These are phyloP conservation scores for Arenaria interpres DNA, from an alignment of 2,113 vertebrate species.

Conservation along the genomic window DNA sequence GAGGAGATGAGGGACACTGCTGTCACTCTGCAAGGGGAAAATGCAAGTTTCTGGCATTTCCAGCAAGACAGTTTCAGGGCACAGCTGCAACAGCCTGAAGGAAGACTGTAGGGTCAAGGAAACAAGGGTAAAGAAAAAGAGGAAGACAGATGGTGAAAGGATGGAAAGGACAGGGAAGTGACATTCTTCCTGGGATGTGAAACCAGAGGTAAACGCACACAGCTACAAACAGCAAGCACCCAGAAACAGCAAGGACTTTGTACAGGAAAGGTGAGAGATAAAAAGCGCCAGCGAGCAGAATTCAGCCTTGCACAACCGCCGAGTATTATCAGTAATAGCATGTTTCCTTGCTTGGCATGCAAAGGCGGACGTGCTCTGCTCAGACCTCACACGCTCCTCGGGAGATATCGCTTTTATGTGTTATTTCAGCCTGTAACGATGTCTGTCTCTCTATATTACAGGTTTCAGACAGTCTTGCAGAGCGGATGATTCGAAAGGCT, in stretches of 20 bases:
- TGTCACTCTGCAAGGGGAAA: background rate
- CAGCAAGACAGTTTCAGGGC: background rate
- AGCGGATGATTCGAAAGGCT: background rate
- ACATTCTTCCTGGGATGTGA: background rate
- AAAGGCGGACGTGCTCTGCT: background rate
- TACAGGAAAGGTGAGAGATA: constrained; percentile 47
- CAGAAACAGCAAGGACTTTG: constrained; percentile 6
- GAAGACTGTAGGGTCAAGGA: background rate
- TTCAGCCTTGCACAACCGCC: background rate
- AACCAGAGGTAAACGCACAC: background rate
- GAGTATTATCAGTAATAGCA: background rate
- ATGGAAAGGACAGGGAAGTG: background rate
- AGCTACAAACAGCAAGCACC: background rate
- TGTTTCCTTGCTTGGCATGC: background rate
- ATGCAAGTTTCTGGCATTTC: background rate
- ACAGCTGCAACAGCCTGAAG: background rate
- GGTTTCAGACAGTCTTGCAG: background rate
- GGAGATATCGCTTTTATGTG: background rate
- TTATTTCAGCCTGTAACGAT: background rate
- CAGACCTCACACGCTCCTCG: background rate
- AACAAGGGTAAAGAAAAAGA: background rate
- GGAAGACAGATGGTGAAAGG: background rate
- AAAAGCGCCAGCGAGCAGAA: background rate
- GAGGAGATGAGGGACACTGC: background rate
- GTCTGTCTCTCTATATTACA: background rate